Conservation (phyloP, 2,113 vertebrate species). For the Calcarius ornatus region DNA sequence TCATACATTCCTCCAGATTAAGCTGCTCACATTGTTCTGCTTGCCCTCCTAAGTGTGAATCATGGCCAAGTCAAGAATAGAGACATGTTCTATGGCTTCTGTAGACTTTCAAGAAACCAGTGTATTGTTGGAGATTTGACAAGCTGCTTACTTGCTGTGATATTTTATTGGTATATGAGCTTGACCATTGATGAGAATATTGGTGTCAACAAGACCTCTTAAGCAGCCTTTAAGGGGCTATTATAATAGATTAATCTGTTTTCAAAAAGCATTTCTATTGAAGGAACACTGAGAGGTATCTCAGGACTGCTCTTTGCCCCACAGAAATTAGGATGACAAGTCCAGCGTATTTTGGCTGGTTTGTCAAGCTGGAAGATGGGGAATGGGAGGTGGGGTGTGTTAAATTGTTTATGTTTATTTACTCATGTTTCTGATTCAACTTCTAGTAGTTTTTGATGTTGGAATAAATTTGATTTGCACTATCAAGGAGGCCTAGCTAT, state of each 20-base stretch:
- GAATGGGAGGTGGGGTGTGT: rapidly evolving
- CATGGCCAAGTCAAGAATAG: neutral
- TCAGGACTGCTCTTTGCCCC: neutral
- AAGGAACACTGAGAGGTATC: neutral
- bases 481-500: neutral
- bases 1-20: neutral
- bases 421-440: neutral
- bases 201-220: neutral
- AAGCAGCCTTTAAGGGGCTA: neutral
- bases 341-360: neutral
- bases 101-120: neutral
- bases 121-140: neutral
- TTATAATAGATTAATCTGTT: neutral
- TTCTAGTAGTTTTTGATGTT: neutral
- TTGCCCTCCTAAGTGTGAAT: neutral
- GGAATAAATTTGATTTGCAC: neutral
- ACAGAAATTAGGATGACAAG: neutral
- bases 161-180: neutral
- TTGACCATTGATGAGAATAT: neutral
- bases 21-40: neutral
- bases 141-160: neutral
- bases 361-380: neutral
- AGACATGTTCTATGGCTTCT: neutral
- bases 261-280: neutral
- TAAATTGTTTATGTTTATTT: neutral